Evolutionary conservation across 2,797 vertebrate species (phyloP).

Genomic region (Halcyon chelicuti): DNA sequence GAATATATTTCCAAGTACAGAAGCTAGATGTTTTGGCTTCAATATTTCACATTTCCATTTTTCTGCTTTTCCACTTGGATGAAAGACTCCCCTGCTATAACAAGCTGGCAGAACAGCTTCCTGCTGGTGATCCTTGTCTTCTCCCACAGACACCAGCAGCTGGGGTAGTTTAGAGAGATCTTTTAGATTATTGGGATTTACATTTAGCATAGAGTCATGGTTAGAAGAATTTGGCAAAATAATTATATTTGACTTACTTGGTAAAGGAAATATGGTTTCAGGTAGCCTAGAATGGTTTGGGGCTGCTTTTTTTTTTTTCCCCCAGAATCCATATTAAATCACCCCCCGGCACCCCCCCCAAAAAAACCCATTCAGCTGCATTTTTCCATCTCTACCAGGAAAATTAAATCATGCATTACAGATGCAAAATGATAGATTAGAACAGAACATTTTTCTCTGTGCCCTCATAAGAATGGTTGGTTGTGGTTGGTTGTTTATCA

Average conservation of each 20-base stretch:
- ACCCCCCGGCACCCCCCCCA: not conserved
- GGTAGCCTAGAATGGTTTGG: not conserved
- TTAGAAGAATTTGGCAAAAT: conserved; percentile 8
- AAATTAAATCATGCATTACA: conserved; percentile 15
- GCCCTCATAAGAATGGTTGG: not conserved
- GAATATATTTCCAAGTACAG: not conserved
- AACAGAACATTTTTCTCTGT: conserved; percentile 8
- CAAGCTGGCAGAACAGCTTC: not conserved
- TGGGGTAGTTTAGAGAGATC: not conserved
- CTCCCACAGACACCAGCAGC: not conserved
- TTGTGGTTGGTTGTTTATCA: not conserved
- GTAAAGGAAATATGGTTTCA: not conserved
- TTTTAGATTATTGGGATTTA: not conserved
- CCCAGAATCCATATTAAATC: not conserved
- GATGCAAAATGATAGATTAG: conserved; percentile 11
- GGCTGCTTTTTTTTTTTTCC: not conserved
- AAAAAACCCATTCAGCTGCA: not conserved
- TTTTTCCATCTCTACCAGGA: not conserved
- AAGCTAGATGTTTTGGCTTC: not conserved
- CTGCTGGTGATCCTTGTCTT: not conserved
- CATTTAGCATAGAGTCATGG: not conserved
- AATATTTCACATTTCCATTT: not conserved
- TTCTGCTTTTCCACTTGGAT: not conserved
- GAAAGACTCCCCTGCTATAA: not conserved
- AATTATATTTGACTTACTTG: not conserved